Percentiles rank a stretch among this genome's conserved stretches.
Evolutionary conservation across 2,888 invertebrate genomes (phyloP).

Genomic region (Lepas anatifera): DNA sequence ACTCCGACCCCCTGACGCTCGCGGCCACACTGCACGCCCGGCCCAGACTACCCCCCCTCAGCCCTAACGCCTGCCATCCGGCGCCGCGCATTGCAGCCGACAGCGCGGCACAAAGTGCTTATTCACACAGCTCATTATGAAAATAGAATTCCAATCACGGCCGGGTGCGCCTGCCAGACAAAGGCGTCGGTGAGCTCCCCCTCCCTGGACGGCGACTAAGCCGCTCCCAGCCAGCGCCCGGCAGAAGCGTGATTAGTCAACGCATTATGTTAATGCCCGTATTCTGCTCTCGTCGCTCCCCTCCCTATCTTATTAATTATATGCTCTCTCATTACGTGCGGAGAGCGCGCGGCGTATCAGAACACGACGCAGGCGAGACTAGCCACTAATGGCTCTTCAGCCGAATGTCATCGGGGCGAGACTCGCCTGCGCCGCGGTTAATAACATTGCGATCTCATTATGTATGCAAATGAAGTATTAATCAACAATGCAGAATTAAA

Average conservation of each 20-base stretch:
- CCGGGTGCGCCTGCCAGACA: neutral
- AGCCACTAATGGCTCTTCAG: neutral
- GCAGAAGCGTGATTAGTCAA: conserved; percentile 3
- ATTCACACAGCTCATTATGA: conserved; percentile 2
- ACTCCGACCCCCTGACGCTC: no score
- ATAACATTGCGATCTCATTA: conserved; percentile 10
- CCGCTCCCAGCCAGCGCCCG: neutral
- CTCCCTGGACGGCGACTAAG: neutral
- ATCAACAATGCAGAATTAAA: conserved; percentile 12
- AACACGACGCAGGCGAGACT: neutral
- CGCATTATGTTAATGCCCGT: neutral
- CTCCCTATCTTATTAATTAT: conserved; percentile 1
- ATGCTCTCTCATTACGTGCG: conserved; percentile 1
- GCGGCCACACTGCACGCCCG: no score
- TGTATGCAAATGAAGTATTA: conserved; percentile 7
- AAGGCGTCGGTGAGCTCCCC: neutral
- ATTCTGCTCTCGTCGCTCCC: neutral
- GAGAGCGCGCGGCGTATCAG: neutral
- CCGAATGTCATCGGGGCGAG: neutral
- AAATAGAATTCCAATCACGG: neutral
- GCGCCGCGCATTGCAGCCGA: no score
- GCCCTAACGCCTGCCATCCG: no score
- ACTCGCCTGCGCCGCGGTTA: neutral
- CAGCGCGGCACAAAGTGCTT: neutral
- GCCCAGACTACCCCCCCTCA: no score